Conservation (phyloP, 2,888 invertebrate species). For the Eupithecia tripunctaria region DNA sequence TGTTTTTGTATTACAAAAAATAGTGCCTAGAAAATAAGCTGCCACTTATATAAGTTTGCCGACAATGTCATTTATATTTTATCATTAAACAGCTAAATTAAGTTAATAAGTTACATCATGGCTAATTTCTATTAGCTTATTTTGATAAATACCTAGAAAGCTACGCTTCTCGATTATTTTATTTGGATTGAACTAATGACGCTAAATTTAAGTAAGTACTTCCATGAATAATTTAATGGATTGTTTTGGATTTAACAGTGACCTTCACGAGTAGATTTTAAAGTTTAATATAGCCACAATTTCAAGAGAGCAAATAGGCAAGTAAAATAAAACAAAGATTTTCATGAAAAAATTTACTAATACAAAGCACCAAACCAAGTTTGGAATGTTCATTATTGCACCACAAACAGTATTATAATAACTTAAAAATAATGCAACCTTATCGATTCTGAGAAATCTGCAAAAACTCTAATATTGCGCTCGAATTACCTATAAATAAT, state of each 20-base stretch:
- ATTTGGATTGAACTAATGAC: constrained; percentile 45
- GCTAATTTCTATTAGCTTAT: constrained; percentile 56
- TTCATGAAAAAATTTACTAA: constrained; percentile 79
- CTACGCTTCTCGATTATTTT: constrained; percentile 53
- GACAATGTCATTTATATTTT: constrained; percentile 52
- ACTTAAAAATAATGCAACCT: constrained; percentile 36
- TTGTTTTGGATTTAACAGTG: constrained; percentile 64
- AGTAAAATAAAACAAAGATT: constrained; percentile 72
- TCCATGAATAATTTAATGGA: constrained; percentile 31
- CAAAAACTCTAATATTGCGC: neutral
- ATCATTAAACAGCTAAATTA: constrained; percentile 62
- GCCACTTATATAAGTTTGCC: constrained; percentile 54
- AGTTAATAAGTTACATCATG: constrained; percentile 70
- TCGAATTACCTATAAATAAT: neutral
- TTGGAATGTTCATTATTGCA: constrained; percentile 84
- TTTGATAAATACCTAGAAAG: constrained; percentile 67
- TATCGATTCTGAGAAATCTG: constrained; percentile 7
- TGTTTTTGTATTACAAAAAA: neutral
- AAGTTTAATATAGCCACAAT: constrained; percentile 46
- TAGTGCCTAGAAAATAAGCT: constrained; percentile 22
- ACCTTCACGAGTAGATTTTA: constrained; percentile 60
- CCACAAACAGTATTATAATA: constrained; percentile 72
- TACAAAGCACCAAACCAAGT: constrained; percentile 82
- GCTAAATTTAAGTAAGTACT: constrained; percentile 57
- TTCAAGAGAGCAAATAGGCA: constrained; percentile 66